Conservation (phyloP, 2,113 vertebrate species). For the Entelurus aequoreus region DNA sequence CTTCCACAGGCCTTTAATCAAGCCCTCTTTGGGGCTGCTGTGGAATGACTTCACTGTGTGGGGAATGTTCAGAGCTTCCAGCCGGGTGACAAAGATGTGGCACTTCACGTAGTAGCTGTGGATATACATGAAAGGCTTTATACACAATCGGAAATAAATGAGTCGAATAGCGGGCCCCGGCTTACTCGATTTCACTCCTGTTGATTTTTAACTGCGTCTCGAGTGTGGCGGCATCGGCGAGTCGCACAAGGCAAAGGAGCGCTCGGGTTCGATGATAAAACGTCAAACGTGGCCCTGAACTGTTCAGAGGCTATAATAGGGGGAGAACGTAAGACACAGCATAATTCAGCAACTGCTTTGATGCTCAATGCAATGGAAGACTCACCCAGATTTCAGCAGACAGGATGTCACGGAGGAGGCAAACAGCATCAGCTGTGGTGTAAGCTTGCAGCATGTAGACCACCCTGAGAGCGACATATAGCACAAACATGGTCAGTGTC, state of each 20-base stretch:
- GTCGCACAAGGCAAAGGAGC: constrained; percentile 83
- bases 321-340: background rate
- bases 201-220: constrained; percentile 82
- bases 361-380: background rate
- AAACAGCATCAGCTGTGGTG: constrained; percentile 74
- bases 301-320: constrained; percentile 73
- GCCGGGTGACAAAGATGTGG: constrained; percentile 83
- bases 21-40: constrained; percentile 89
- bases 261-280: constrained; percentile 83
- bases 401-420: constrained; percentile 79
- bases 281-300: constrained; percentile 74
- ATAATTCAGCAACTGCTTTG: too few relatives aligned
- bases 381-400: constrained; percentile 83
- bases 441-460: constrained; percentile 83
- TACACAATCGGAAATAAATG: background rate
- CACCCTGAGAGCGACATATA: constrained; percentile 66
- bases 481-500: background rate
- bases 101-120: constrained; percentile 83
- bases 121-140: background rate
- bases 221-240: constrained; percentile 77
- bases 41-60: constrained; percentile 88
- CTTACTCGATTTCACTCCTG: constrained; percentile 80
- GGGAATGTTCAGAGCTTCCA: constrained; percentile 89
- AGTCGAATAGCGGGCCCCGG: background rate
- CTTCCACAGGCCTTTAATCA: constrained; percentile 96